Evolutionary conservation across 2,113 vertebrate genomes (phyloP), one percentile per base, ranked within the genome.

Genomic region (Benthochromis sp.): DNA sequence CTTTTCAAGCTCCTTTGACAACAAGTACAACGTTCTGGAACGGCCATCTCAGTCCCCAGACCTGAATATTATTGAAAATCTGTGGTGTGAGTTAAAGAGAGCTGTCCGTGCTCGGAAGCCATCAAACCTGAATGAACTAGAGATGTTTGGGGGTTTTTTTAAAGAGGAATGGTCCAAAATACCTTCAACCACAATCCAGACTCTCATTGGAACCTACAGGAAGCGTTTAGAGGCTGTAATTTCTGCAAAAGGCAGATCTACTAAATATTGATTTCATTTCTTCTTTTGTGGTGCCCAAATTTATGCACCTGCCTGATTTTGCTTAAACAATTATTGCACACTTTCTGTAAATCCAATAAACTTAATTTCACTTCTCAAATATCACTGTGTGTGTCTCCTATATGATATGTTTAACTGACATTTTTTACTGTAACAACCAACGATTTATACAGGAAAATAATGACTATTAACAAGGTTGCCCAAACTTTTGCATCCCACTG

Each of bases 101-200:
- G 45, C 45, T 8, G 45, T 47, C 45, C 4, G 0, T 47, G 45
- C 45, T 0, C 7, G 0, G 45, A 47, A 47, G 19, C 50, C 50
- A 53, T n/a, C 19, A n/a, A n/a, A 53, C 50, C 50, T 10, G 50
- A 53, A 53, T n/a, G 5, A n/a, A n/a, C 19, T n/a, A n/a, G 9
- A 53, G 50, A 53, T 53, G 19, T 29, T 29, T 21, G n/a, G n/a
- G n/a, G n/a, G 27, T 29, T n/a, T 53, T 53, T n/a, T 2, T n/a
- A n/a, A 52, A 52, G 17, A 52, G 3, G 50, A 53, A 53, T 53
- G 52, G 0, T 6, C 19, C 19, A 53, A 53, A 53, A 53, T 53
- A 53, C 52, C 52, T 53, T 53, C 19, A 53, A 53, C 52, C 19
- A 53, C 19, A 53, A 53, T 53, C 52, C 52, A 53, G 52, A 53